phyloP scores from a whole-genome alignment of 2,888 invertebrate species.

The Drosophila atripex region DNA sequence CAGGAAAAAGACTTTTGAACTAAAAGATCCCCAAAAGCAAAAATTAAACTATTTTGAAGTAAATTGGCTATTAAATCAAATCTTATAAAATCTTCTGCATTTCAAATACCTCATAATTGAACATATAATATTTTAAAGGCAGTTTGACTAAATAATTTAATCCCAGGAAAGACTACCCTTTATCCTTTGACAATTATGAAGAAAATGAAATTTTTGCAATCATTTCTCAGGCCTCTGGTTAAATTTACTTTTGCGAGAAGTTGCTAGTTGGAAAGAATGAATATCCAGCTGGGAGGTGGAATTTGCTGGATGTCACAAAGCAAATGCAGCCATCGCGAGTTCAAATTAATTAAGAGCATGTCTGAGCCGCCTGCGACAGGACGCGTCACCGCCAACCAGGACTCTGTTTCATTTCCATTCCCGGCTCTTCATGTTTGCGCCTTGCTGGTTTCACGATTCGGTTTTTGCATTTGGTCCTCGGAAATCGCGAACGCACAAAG shows the following conservation, averaged over 20 bases:
- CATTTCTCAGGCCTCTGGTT: constrained; percentile 42
- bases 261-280: constrained; percentile 5
- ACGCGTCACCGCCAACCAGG: constrained; percentile 26
- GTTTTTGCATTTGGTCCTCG: constrained; percentile 60
- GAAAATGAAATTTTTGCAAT: constrained; percentile 30
- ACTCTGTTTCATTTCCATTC: constrained; percentile 15
- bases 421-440: constrained; percentile 51
- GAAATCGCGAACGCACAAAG: constrained; percentile 65
- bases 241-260: constrained; percentile 35
- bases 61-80: background rate
- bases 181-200: background rate
- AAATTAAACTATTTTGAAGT: background rate
- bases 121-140: background rate
- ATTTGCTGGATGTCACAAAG: constrained; percentile 41
- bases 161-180: background rate
- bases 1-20: background rate
- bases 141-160: background rate
- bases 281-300: background rate
- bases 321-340: constrained; percentile 53
- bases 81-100: background rate
- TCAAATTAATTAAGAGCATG: constrained; percentile 74
- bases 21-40: background rate
- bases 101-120: background rate
- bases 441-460: constrained; percentile 47
- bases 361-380: constrained; percentile 36